Base-by-base conservation (phyloP, 2,113 vertebrate species). In the Amphiprion ocellaris region DNA sequence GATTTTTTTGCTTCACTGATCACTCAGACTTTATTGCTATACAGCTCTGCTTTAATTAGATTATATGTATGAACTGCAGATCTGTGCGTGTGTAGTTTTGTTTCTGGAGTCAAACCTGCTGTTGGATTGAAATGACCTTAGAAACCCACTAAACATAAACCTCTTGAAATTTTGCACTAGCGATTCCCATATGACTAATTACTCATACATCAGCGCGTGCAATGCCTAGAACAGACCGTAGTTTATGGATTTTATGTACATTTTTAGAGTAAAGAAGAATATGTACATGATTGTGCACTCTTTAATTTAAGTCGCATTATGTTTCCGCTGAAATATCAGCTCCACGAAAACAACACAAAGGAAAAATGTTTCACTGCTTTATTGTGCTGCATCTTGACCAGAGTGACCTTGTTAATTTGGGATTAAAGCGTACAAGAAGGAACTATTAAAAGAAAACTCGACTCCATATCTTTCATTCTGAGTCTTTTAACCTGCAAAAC, bases 261-360 rank as follows among this genome's bases (percentile, higher is more conserved):
- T 77, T 61, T 72, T 23, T 66, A 62, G 24, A 62, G 14, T n/a
- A 4, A 16, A 49, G 28, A 19, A 23, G 47, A 60, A 52, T 53
- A 79, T 82, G 37, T 46, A 69, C n/a, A 59, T 10, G 23, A 59
- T 44, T 28, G 12, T 69, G 12, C 14, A 26, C 64, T 72, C 80
- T 78, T 68, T 81, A 60, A 83, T 86, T 79, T 61, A 44, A 19
- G 10, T 50, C 62, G 19, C 10, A 78, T 60, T 56, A 55, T 26
- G 24, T 65, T 61, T 69, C 23, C 1, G 44, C 5, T 63, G 21
- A 19, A 28, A 39, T 64, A 69, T 50, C 19, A 8, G 23, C 21
- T 64, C 52, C 21, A 33, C 1, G 2, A 24, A 66, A 64, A 72
- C 47, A 76, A 52, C 63, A 41, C 8, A 21, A 14, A 2, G 16